Evolutionary conservation across 1,140 invertebrate species (phyloP).

Genomic region (Eueides isabella): DNA sequence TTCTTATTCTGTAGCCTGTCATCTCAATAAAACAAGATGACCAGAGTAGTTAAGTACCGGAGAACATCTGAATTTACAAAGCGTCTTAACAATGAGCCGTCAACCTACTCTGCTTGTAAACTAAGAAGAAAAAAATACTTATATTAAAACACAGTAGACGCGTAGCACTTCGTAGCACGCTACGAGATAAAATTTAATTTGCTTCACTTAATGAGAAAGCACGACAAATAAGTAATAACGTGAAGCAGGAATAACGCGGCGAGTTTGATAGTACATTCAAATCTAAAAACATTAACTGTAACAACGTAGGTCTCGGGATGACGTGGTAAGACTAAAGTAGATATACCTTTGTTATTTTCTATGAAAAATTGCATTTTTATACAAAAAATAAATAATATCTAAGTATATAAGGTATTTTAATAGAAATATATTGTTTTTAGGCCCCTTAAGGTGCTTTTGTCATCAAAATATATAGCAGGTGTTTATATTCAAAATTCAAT

Average conservation of each 20-base stretch:
- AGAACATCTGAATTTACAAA: too few species aligned
- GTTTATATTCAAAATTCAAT: too few species aligned
- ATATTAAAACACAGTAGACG: constrained; percentile 13
- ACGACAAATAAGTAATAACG: constrained; percentile 76
- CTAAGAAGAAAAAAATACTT: neutral
- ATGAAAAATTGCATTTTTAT: constrained; percentile 8
- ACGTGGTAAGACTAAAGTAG: constrained; percentile 44
- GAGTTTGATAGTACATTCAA: constrained; percentile 81
- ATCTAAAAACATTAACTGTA: constrained; percentile 76
- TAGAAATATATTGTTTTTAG: too few species aligned
- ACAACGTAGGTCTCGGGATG: constrained; percentile 68
- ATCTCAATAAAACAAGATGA: too few species aligned
- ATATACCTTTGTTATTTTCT: constrained; percentile 29
- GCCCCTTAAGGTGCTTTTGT: too few species aligned
- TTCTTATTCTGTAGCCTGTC: too few species aligned
- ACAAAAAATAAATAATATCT: constrained; percentile 11
- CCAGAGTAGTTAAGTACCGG: too few species aligned
- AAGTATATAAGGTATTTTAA: too few species aligned
- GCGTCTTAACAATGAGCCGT: too few species aligned
- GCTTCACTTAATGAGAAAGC: constrained; percentile 66
- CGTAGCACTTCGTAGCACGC: constrained; percentile 50
- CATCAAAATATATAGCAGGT: too few species aligned
- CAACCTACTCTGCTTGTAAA: too few species aligned
- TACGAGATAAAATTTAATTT: constrained; percentile 66
- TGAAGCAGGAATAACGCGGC: constrained; percentile 65